Evolutionary conservation across 37 sponge, comb jelly and placozoan genomes (phyloP), one percentile per base, ranked within the genome.

Genomic region (Agelas oroides): DNA sequence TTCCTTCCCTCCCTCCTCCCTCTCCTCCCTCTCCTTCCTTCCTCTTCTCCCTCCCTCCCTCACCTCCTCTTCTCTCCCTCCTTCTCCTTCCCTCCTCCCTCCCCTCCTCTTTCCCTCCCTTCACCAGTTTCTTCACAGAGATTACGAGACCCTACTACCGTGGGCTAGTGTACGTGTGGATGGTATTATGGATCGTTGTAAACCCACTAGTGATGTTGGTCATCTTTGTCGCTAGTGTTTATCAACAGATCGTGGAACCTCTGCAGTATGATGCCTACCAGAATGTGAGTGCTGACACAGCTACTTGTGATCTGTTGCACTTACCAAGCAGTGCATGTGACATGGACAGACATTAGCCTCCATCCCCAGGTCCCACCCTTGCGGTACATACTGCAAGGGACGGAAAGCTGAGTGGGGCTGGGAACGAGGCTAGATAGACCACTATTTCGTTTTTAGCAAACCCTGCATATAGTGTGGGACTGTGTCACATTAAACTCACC

Each of bases 191-290:
- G 96, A 93, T 75, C 36, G 88, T 85, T 38, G 74, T 95, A n/a
- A 73, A 70, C 67, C 94, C 98, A 39, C 23, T 95, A 27, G 59
- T 93, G 37, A 91, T 97, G 91, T 52, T 93, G 16, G 70, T 95
- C 68, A 93, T 97, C 37, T 89, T 97, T 70, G 52, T 88, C 15
- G 89, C 91, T 28, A 93, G 92, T 57, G 25, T 93, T 36, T 32
- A 91, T 16, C 66, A 54, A 27, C 86, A 91, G 38, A 66, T 91
- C 13, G 36, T 84, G 24, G 37, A 93, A 3, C 89, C 94, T 53
- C 82, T 93, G 53, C 38, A 71, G 6, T 97, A 97, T 56, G 64
- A 57, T 11, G 71, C 78, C 18, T 93, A 85, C 68, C 64, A 18
- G 27, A 54, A 93, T 72, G 90, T 85, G 41, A 85, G 79, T 57